phyloP scores from a whole-genome alignment of 2,113 vertebrate species.

The Hypocryptadius cinnamomeus region DNA sequence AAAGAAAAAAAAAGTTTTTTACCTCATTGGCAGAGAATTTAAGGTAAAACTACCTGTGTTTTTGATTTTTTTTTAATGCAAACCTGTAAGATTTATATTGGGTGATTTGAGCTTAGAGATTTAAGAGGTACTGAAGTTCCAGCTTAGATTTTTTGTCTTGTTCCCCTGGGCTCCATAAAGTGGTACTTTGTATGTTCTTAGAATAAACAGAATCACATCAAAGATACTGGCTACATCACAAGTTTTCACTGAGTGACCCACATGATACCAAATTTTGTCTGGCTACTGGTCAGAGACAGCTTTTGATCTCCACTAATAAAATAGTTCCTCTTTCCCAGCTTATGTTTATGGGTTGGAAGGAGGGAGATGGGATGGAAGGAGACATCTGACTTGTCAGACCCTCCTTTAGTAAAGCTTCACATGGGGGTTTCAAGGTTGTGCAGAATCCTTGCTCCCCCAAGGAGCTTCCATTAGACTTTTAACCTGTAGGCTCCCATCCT shows the following conservation, averaged over 20 bases:
- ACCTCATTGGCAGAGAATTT: not conserved
- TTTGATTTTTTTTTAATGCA: not conserved
- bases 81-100: not conserved
- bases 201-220: not conserved
- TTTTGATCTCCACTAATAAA: not conserved
- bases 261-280: not conserved
- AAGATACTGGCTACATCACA: constrained; percentile 5
- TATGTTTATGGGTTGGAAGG: not conserved
- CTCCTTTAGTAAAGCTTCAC: not conserved
- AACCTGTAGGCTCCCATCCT: not conserved
- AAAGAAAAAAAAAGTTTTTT: not conserved
- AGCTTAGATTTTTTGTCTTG: not conserved
- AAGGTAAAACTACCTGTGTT: not conserved
- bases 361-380: not conserved
- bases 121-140: not conserved
- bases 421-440: fast-evolving
- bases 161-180: not conserved
- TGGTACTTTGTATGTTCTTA: not conserved
- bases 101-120: not conserved
- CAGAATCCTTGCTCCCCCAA: not conserved
- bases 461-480: not conserved
- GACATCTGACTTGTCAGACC: not conserved
- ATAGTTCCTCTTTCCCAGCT: not conserved
- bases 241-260: not conserved
- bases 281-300: not conserved